These are phyloP conservation scores for Gambusia yucatana DNA, from an alignment of 2,797 vertebrate species.

Conservation along the genomic window DNA sequence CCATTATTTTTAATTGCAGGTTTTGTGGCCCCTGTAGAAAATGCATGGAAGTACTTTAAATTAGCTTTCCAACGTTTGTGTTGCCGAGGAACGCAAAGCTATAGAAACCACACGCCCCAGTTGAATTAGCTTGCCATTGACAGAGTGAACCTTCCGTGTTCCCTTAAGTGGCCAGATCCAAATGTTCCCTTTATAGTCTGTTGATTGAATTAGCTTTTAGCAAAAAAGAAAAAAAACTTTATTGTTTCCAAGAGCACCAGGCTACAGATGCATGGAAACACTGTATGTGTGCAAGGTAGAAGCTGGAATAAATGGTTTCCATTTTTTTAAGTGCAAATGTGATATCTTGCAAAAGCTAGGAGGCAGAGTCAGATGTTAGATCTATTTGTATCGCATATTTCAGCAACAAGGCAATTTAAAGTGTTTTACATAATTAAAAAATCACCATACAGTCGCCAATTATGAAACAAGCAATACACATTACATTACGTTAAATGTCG, in stretches of 20 bases:
- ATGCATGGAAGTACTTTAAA: neutral
- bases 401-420: too few relatives aligned
- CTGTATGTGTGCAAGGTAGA: too few relatives aligned
- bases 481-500: too few relatives aligned
- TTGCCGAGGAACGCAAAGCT: constrained; percentile 14
- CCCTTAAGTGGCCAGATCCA: neutral
- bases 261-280: neutral
- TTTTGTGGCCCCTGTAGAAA: constrained; percentile 1
- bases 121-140: constrained; percentile 1
- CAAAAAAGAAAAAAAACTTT: neutral
- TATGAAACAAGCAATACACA: too few relatives aligned
- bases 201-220: neutral
- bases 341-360: neutral
- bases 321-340: neutral
- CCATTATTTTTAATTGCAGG: constrained; percentile 40
- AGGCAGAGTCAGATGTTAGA: neutral
- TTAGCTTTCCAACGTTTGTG: neutral
- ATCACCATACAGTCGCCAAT: too few relatives aligned
- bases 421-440: too few relatives aligned
- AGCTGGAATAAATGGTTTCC: neutral
- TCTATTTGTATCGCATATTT: too few relatives aligned
- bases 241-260: neutral
- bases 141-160: neutral
- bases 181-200: neutral
- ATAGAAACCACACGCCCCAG: neutral